Conservation (phyloP, 92 coral and sea anemone species). For the Bergia puertoricense region DNA sequence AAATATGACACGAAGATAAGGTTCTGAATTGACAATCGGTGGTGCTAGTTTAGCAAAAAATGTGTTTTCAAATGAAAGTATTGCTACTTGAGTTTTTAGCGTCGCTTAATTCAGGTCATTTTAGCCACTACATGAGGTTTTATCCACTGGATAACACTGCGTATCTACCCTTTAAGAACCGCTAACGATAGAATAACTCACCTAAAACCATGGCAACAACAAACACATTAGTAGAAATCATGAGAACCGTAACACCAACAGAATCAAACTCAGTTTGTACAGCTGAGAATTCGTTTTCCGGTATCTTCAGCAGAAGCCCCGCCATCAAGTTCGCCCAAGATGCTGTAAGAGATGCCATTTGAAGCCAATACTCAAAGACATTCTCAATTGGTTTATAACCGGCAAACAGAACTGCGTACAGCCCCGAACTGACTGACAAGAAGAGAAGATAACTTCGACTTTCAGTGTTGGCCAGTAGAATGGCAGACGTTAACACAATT, state of each 20-base stretch:
- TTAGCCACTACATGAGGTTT: background rate
- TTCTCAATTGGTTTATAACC: slow-evolving; percentile 63
- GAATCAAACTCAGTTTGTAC: slow-evolving; percentile 46
- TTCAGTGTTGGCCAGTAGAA: slow-evolving; percentile 57
- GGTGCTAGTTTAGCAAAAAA: no score
- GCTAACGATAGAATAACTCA: background rate
- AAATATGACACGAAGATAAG: no score
- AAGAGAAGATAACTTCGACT: slow-evolving; percentile 60
- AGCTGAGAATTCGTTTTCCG: slow-evolving; percentile 45
- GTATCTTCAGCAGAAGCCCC: slow-evolving; percentile 65
- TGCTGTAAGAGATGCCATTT: slow-evolving; percentile 58
- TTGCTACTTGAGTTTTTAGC: background rate
- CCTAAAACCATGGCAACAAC: slow-evolving; percentile 59
- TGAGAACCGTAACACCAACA: slow-evolving; percentile 43
- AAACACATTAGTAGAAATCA: slow-evolving; percentile 54
- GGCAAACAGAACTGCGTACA: slow-evolving; percentile 62
- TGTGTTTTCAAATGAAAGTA: no score
- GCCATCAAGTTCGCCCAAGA: slow-evolving; percentile 54
- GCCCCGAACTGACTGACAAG: slow-evolving; percentile 58
- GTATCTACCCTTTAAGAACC: background rate
- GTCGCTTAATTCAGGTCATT: background rate
- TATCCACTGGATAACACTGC: no score
- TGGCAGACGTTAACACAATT: slow-evolving; percentile 48
- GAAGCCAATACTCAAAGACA: slow-evolving; percentile 67
- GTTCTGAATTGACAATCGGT: no score